Evolutionary conservation across 2,888 invertebrate species (phyloP).

Genomic region (Ceramica pisi): DNA sequence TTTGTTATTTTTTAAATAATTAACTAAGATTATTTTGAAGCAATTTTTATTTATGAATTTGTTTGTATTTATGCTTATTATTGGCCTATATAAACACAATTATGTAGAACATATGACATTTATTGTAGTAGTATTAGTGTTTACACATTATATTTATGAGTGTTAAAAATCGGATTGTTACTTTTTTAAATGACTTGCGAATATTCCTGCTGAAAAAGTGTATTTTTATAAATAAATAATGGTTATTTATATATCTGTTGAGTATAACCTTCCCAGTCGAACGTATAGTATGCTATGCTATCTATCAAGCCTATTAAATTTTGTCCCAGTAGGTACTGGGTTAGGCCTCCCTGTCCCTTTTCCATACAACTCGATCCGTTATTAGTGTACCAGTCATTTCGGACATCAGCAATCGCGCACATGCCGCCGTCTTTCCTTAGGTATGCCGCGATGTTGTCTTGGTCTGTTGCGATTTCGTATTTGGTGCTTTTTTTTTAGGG

Average conservation of each 20-base stretch:
- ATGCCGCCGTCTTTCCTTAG: neutral
- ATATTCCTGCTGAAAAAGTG: constrained; percentile 22
- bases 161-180: constrained; percentile 23
- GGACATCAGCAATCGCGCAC: neutral
- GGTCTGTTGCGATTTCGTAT: no score
- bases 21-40: neutral
- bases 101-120: neutral
- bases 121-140: neutral
- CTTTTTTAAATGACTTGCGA: neutral
- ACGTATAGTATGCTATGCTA: neutral
- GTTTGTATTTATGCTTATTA: constrained; percentile 4
- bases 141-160: no score
- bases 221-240: constrained; percentile 20
- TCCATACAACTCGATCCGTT: neutral
- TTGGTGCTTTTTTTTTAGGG: no score
- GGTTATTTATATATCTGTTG: neutral
- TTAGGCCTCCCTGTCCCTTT: neutral
- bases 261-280: neutral
- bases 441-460: neutral
- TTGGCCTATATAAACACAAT: neutral
- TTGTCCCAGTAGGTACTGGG: neutral
- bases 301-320: neutral
- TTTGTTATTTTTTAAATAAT: constrained; percentile 11
- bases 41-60: neutral
- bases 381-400: neutral